Evolutionary conservation across 1,140 invertebrate species (phyloP), one percentile per base, ranked within the genome.

Genomic region (Sycophila sp.): DNA sequence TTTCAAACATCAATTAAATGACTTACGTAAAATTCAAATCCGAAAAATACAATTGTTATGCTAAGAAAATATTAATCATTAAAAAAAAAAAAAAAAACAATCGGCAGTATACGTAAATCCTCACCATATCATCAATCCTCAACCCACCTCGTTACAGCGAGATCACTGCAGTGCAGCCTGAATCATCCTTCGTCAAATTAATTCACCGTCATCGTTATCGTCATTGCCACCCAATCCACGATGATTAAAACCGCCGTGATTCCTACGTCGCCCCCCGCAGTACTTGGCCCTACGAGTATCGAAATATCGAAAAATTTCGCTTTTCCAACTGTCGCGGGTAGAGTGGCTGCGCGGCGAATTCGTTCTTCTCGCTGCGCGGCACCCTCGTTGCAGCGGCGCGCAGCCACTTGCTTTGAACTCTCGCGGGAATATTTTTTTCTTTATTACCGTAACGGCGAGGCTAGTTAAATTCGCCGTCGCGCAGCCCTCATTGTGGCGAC

Each of bases 381-480:
- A 26, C 40, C 19, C 51, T 34, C 59, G 15, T 8, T 15, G 7
- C 22, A 17, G 26, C 24, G 13, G 13, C 7, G 51, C 4, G 17
- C 3, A 56, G 28, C 51, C 56, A 36, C 66, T 68, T 77, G 77
- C 80, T 82, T 80, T 81, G 80, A 82, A 80, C 80, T 76, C 72
- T 59, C 56, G 4, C 13, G 8, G 17, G 10, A n/a, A 6, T 74
- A 78, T 77, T 69, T 75, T 74, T 79, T 79, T 77, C 72, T 77
- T 69, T 75, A 73, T 79, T 79, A 76, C 72, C 74, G 73, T 62
- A 78, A 79, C 75, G 32, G 73, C 71, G 72, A 69, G 76, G 74
- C 78, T 80, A 82, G 81, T 82, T 81, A 82, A 82, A 80, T 81
- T 77, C 73, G 72, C 78, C 76, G 71, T 70, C 66, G 59, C 47